Base-by-base conservation (phyloP, 2,797 vertebrate species). In the Ambastaia sidthimunki region DNA sequence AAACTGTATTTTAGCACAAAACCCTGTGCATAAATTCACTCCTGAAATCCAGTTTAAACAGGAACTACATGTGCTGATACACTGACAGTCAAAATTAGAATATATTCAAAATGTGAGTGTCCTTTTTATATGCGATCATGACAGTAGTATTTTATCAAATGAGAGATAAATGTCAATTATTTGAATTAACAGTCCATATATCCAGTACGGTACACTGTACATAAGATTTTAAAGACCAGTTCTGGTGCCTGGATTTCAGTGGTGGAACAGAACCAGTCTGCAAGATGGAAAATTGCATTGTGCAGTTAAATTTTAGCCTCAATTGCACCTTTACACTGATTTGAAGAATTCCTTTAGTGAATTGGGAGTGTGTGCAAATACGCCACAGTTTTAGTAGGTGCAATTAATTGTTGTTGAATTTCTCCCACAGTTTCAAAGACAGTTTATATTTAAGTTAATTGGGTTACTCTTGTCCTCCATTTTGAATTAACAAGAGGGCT, bases 391-490 rank as follows among this genome's bases (percentile, higher is more conserved):
- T 7, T 52, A 10, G 7, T 7, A 21, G 12, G 4, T 0, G 1
- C 18, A 37, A 66, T 21, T 54, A 28, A 23, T 11, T 52, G 19
- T 57, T 57, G 23, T 3, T 21, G 11, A 57, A 57, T n/a, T 19
- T 7, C 54, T 7, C 55, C 9, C 55, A 57, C 21, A 12, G 11
- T 72, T 59, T 37, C 18, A 3, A 71, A 71, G 3, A n/a, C n/a
- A n/a, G n/a, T n/a, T 34, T 34, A 15, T 6, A 7, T 52, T 78
- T 34, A 79, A 44, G 15, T 6, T 31, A 91, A 72, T 71, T 76
- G 84, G 28, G 1, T 50, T 13, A 47, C 74, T 15, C 31, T 0
- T 1, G 55, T 85, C 48, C 7, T 67, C 79, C 50, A 78, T 16
- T 6, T 80, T 28, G 16, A 48, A n/a, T 41, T 0, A 15, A 82